These are phyloP conservation scores for Aspidiotus rigidus DNA, from an alignment of 2,888 invertebrate genomes.

Conservation along the genomic window DNA sequence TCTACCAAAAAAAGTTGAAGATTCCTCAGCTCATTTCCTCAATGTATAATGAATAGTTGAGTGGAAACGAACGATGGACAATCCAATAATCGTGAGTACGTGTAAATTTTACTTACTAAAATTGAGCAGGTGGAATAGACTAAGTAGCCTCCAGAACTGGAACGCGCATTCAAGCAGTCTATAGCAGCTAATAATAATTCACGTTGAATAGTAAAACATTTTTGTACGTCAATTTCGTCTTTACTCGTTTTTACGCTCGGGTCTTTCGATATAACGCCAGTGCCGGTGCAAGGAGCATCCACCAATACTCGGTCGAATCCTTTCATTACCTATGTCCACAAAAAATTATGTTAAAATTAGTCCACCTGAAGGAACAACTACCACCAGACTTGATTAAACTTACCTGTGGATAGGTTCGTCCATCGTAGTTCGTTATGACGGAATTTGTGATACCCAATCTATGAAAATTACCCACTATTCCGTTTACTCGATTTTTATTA, in stretches of 20 bases:
- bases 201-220: constrained; percentile 85
- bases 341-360: background rate
- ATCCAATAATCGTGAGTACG: background rate
- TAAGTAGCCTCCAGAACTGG: constrained; percentile 83
- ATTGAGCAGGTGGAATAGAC: constrained; percentile 99
- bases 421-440: constrained; percentile 81
- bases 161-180: constrained; percentile 87
- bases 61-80: background rate
- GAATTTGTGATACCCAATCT: constrained; percentile 91
- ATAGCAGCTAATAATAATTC: constrained; percentile 91
- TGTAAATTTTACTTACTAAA: constrained; percentile 48
- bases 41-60: background rate
- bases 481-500: constrained; percentile 78
- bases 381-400: constrained; percentile 35
- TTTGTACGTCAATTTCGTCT: constrained; percentile 78
- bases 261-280: constrained; percentile 96
- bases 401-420: constrained; percentile 65
- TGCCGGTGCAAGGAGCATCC: constrained; percentile 98
- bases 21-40: background rate
- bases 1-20: no score
- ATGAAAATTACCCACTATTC: constrained; percentile 93
- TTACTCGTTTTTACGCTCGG: constrained; percentile 89
- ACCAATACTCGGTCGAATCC: constrained; percentile 91
- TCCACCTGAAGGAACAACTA: constrained; percentile 1
- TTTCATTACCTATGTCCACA: constrained; percentile 57